Conservation (phyloP, 1,140 invertebrate species). For the Plectrocnemia conspersa region DNA sequence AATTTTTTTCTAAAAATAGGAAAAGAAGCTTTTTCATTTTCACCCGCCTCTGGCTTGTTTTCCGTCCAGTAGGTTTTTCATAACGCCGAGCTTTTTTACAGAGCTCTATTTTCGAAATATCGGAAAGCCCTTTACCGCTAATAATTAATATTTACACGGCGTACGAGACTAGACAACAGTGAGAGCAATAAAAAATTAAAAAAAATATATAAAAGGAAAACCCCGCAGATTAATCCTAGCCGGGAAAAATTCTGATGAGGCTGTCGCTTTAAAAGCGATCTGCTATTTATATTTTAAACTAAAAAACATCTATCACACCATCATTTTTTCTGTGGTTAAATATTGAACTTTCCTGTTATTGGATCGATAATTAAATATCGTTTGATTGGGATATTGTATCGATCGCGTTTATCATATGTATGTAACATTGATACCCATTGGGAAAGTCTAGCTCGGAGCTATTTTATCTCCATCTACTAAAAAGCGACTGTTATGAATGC, state of each 20-base stretch:
- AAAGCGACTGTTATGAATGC: too few species aligned
- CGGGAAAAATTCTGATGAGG: conserved; percentile 10
- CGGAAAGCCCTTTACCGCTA: conserved; percentile 1
- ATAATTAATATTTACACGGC: conserved; percentile 8
- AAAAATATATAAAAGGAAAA: not conserved
- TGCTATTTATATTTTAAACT: not conserved
- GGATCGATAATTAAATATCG: too few species aligned
- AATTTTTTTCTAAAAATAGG: conserved; percentile 7
- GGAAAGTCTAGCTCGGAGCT: too few species aligned
- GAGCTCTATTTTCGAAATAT: not conserved
- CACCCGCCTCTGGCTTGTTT: conserved; percentile 20
- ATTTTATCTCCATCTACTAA: too few species aligned
- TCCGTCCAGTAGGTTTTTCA: conserved; percentile 16
- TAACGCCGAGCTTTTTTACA: conserved; percentile 7
- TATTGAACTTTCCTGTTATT: too few species aligned
- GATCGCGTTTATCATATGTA: too few species aligned
- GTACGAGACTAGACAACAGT: not conserved
- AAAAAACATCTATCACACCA: conserved; percentile 10
- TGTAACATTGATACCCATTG: too few species aligned
- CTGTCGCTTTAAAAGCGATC: not conserved
- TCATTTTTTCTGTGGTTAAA: conserved; percentile 21
- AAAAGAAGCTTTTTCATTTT: conserved; percentile 14
- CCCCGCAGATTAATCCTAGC: not conserved
- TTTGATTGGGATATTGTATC: too few species aligned
- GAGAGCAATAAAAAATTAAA: not conserved